Conservation (phyloP, 2,888 invertebrate species). For the Drosophila flavopinicola region DNA sequence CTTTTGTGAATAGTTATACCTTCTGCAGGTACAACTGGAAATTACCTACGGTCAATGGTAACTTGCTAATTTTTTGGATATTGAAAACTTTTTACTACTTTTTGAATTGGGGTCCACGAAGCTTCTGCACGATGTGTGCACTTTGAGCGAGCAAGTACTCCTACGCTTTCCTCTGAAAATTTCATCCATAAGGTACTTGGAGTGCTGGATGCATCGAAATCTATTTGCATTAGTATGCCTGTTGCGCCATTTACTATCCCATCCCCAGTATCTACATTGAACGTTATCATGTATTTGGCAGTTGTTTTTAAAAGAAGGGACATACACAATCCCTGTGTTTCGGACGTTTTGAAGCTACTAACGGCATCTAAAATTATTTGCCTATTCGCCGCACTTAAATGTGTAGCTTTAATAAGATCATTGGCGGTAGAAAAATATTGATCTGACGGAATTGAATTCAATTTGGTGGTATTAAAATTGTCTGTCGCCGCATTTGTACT, state of each 20-base stretch:
- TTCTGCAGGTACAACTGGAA: slow-evolving; percentile 18
- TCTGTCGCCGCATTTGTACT: too few relatives aligned
- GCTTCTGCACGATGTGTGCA: background rate
- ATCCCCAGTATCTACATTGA: background rate
- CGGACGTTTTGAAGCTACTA: background rate
- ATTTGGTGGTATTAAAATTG: too few relatives aligned
- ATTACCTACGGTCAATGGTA: slow-evolving; percentile 8
- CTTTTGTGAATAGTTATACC: slow-evolving; percentile 8
- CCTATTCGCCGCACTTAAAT: background rate
- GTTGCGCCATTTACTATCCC: too few relatives aligned
- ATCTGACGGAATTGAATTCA: background rate
- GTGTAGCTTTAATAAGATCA: slow-evolving; percentile 6
- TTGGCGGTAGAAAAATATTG: background rate
- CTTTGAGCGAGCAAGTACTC: background rate
- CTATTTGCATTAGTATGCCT: background rate
- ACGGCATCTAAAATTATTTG: background rate
- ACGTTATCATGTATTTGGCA: too few relatives aligned
- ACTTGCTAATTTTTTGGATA: slow-evolving; percentile 1
- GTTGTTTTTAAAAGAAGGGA: too few relatives aligned
- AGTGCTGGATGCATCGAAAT: background rate
- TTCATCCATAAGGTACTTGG: slow-evolving; percentile 5
- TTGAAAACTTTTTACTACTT: slow-evolving; percentile 7
- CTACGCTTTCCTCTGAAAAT: slow-evolving; percentile 6
- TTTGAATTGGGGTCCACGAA: slow-evolving; percentile 18
- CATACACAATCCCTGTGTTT: background rate